phyloP scores from a whole-genome alignment of 1,140 invertebrate genomes.

The Battus philenor region DNA sequence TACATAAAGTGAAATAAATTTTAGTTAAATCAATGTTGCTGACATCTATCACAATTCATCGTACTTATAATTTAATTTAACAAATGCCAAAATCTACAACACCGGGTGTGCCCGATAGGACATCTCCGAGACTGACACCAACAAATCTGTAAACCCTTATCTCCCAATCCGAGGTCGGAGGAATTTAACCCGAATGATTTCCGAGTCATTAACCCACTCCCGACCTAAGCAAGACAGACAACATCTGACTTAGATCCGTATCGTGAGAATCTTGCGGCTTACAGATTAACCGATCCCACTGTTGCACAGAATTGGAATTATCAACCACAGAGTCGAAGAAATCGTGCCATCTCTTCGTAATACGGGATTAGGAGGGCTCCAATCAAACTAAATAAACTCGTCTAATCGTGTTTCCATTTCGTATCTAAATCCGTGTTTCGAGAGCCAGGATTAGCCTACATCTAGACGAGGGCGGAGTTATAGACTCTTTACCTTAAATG shows the following conservation, averaged over 20 bases:
- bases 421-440: slow-evolving; percentile 57
- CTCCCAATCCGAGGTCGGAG: slow-evolving; percentile 62
- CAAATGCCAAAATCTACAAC: not conserved
- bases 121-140: slow-evolving; percentile 48
- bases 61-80: not conserved
- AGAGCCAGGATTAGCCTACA: slow-evolving; percentile 54
- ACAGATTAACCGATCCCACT: slow-evolving; percentile 61
- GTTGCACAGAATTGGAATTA: slow-evolving; percentile 61
- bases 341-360: slow-evolving; percentile 67
- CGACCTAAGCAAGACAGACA: slow-evolving; percentile 71
- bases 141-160: slow-evolving; percentile 71
- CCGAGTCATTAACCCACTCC: slow-evolving; percentile 70
- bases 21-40: no score
- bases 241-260: slow-evolving; percentile 68
- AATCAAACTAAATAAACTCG: slow-evolving; percentile 71
- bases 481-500: slow-evolving; percentile 62
- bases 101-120: slow-evolving; percentile 23
- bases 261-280: slow-evolving; percentile 60
- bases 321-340: slow-evolving; percentile 66
- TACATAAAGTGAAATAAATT: no score
- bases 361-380: slow-evolving; percentile 57
- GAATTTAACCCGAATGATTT: slow-evolving; percentile 72
- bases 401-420: slow-evolving; percentile 68
- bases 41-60: no score
- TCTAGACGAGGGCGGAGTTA: slow-evolving; percentile 59